Evolutionary conservation across 2,797 vertebrate species (phyloP).

Genomic region (Parambassis ranga): DNA sequence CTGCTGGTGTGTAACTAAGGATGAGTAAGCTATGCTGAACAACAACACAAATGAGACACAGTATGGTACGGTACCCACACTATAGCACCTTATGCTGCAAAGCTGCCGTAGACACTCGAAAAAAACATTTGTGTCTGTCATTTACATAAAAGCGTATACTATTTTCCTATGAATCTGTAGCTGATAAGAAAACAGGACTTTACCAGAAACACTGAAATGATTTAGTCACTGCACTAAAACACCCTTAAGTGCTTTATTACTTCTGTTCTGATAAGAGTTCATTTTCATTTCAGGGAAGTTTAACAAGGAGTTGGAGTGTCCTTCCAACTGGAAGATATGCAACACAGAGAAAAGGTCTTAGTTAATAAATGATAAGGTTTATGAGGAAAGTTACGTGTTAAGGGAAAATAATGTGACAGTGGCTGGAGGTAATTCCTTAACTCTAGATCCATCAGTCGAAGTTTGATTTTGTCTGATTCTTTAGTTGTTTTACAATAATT

Average conservation of each 20-base stretch:
- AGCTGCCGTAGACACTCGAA: neutral
- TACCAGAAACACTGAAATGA: slow-evolving; percentile 13
- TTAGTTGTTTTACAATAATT: too few species aligned
- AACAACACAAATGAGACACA: slow-evolving; percentile 16
- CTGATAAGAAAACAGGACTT: slow-evolving; percentile 16
- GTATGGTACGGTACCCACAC: neutral
- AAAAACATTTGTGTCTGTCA: neutral
- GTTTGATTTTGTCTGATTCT: neutral
- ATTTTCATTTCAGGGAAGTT: slow-evolving; percentile 28
- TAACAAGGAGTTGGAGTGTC: slow-evolving; percentile 10
- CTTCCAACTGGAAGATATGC: neutral
- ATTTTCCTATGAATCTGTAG: neutral
- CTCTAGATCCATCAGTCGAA: neutral
- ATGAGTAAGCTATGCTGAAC: slow-evolving; percentile 35
- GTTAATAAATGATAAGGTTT: slow-evolving; percentile 28
- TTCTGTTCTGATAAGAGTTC: slow-evolving; percentile 53
- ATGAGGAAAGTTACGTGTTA: neutral
- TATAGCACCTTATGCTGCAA: neutral
- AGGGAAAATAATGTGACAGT: neutral
- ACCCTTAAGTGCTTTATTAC: slow-evolving; percentile 35
- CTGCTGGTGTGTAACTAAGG: slow-evolving; percentile 19
- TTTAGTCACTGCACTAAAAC: neutral
- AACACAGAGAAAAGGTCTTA: neutral
- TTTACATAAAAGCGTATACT: neutral
- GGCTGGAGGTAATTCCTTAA: neutral